Evolutionary conservation across 2,888 invertebrate genomes (phyloP).

Genomic region (Crematogaster levior): DNA sequence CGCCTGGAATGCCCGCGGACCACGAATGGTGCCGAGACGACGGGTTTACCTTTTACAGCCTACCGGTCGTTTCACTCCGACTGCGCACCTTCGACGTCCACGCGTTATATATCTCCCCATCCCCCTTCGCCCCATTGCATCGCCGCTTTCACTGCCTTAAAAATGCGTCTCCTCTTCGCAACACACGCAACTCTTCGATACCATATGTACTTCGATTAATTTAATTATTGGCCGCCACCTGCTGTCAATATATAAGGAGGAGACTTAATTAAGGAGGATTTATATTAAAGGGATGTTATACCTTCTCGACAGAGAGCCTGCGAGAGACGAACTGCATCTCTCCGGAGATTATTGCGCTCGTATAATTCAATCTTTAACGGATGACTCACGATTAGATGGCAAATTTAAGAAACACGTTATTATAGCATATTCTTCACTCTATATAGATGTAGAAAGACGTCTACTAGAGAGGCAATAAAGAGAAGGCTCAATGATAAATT

Average conservation of each 20-base stretch:
- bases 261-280: conserved; percentile 35
- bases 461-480: not conserved
- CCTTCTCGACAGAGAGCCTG: not conserved
- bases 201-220: conserved; percentile 31
- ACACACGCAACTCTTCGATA: conserved; percentile 18
- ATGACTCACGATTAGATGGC: conserved; percentile 5
- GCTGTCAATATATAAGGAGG: conserved; percentile 31
- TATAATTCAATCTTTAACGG: conserved; percentile 8
- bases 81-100: conserved; percentile 71
- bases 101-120: conserved; percentile 50
- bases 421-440: not conserved
- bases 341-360: conserved; percentile 2
- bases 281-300: conserved; percentile 33
- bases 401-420: not conserved
- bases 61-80: conserved; percentile 80
- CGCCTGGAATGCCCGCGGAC: conserved; percentile 76
- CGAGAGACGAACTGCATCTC: conserved; percentile 22
- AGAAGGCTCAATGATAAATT: not conserved
- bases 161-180: conserved; percentile 30
- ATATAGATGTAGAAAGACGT: not conserved
- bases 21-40: conserved; percentile 77
- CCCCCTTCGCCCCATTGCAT: conserved; percentile 14
- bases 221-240: conserved; percentile 44
- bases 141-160: conserved; percentile 31
- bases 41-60: conserved; percentile 79